These are phyloP conservation scores for Eristalis arbustorum DNA, from an alignment of 2,888 invertebrate genomes.

Conservation along the genomic window DNA sequence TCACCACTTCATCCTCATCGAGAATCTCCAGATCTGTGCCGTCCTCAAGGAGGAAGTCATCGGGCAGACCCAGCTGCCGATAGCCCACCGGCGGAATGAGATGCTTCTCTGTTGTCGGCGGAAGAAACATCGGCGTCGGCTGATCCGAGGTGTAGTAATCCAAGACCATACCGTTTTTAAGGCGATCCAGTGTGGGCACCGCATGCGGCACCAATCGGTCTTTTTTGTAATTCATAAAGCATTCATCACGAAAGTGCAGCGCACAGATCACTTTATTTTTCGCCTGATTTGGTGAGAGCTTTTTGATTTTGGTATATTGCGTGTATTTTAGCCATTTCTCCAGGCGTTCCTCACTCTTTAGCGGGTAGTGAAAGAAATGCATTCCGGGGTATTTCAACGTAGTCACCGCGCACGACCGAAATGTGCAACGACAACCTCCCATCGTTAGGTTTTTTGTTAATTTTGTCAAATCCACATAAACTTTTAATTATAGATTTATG, in stretches of 20 bases:
- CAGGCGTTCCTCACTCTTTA: conserved; percentile 74
- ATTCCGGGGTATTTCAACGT: conserved; percentile 77
- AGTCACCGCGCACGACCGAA: conserved; percentile 80
- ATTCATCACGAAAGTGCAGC: conserved; percentile 81
- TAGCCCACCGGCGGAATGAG: conserved; percentile 74
- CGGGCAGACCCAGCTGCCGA: conserved; percentile 71
- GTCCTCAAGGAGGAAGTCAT: conserved; percentile 13
- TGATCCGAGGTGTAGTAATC: conserved; percentile 74
- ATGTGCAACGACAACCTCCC: conserved; percentile 82
- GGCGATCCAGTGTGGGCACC: conserved; percentile 79
- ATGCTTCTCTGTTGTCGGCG: conserved; percentile 71
- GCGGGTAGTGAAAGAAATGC: conserved; percentile 82
- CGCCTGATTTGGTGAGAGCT: conserved; percentile 78
- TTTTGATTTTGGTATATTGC: conserved; percentile 71
- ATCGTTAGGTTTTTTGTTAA: conserved; percentile 73
- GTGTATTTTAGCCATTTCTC: conserved; percentile 74
- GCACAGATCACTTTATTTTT: conserved; percentile 81
- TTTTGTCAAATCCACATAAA: background rate
- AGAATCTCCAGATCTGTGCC: conserved; percentile 4
- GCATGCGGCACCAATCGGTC: conserved; percentile 80
- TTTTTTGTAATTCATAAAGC: conserved; percentile 81
- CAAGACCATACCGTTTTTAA: conserved; percentile 73
- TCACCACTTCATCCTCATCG: background rate
- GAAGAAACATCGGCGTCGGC: conserved; percentile 72
- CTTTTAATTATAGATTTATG: background rate